These are phyloP conservation scores for Aplidium turbinatum DNA, from an alignment of 23 tunicate species.

Conservation along the genomic window DNA sequence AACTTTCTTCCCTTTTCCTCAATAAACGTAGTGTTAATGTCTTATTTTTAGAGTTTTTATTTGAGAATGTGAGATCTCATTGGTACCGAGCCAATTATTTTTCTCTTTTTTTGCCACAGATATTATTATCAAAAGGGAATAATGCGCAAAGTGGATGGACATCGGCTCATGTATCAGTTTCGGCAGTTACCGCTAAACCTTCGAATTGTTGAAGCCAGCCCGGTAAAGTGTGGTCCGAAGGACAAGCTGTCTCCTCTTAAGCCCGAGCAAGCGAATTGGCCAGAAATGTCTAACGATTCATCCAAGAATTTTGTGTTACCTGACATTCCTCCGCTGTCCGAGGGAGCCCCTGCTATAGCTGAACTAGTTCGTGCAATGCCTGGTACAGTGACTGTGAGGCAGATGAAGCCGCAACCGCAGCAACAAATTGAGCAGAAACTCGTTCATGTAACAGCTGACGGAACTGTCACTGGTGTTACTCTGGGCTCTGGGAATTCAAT, in stretches of 20 bases:
- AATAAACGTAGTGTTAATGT: too few relatives aligned
- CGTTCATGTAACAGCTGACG: slow-evolving; percentile 59
- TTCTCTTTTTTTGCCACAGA: slow-evolving; percentile 40
- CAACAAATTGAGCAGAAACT: slow-evolving; percentile 55
- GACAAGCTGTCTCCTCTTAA: slow-evolving; percentile 12
- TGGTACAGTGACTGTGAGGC: slow-evolving; percentile 17
- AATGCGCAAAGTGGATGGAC: slow-evolving; percentile 75
- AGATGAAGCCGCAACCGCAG: not conserved
- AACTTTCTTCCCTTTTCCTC: too few relatives aligned
- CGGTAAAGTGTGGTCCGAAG: slow-evolving; percentile 2
- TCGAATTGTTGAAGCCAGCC: slow-evolving; percentile 14
- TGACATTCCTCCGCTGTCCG: slow-evolving; percentile 57
- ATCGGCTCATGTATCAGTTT: slow-evolving; percentile 77
- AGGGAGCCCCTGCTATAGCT: slow-evolving; percentile 55
- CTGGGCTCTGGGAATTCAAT: slow-evolving; percentile 25
- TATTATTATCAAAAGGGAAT: slow-evolving; percentile 85
- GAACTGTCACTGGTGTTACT: slow-evolving; percentile 43
- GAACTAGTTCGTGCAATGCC: slow-evolving; percentile 11
- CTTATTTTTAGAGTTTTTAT: too few relatives aligned
- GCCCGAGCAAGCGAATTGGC: slow-evolving; percentile 25
- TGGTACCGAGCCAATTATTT: not conserved
- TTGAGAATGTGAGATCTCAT: not conserved
- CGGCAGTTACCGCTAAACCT: slow-evolving; percentile 62
- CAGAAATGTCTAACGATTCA: slow-evolving; percentile 4
- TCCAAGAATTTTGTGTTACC: slow-evolving; percentile 9